Percentiles rank a stretch among this genome's conserved stretches.
Conservation (phyloP, 37 sponge, comb jelly and placozoan genomes). For the Halichondria panicea region DNA sequence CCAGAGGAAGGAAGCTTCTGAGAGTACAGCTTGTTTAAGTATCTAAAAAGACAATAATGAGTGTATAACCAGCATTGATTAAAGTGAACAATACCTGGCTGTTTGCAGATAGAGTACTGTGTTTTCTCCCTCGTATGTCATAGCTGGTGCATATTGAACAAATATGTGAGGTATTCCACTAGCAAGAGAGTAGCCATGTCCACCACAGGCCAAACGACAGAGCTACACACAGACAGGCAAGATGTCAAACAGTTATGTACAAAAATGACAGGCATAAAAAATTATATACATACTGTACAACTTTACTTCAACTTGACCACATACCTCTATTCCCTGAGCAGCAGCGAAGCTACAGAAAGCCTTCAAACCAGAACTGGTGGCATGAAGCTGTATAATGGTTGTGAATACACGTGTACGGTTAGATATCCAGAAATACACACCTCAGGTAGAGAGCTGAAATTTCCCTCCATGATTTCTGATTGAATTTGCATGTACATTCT, state of each 20-base stretch:
- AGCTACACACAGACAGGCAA: too few species aligned
- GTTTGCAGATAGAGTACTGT: slow-evolving; percentile 90
- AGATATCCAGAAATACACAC: too few species aligned
- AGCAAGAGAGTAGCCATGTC: slow-evolving; percentile 90
- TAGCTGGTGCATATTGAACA: slow-evolving; percentile 36
- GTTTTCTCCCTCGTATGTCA: slow-evolving; percentile 93
- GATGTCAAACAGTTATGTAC: too few species aligned
- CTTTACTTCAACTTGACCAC: too few species aligned
- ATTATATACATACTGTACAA: too few species aligned
- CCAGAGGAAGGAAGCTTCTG: slow-evolving; percentile 21
- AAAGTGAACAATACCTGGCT: slow-evolving; percentile 53
- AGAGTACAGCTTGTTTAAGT: slow-evolving; percentile 63
- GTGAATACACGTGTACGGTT: too few species aligned
- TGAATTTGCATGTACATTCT: slow-evolving; percentile 9
- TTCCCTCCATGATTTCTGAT: slow-evolving; percentile 62
- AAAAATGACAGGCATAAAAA: neutral
- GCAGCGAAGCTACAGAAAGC: slow-evolving; percentile 61
- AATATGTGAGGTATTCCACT: slow-evolving; percentile 86
- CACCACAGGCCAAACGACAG: slow-evolving; percentile 89
- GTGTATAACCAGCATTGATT: neutral
- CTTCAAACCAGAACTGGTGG: slow-evolving; percentile 90
- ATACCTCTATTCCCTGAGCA: slow-evolving; percentile 79
- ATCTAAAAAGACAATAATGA: slow-evolving; percentile 19
- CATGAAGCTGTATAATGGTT: slow-evolving; percentile 97
- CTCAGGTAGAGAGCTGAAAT: slow-evolving; percentile 77